Percentiles rank a stretch among this genome's conserved stretches.
Conservation (phyloP, 2,888 invertebrate species). For the Caenorhabditis uteleia region DNA sequence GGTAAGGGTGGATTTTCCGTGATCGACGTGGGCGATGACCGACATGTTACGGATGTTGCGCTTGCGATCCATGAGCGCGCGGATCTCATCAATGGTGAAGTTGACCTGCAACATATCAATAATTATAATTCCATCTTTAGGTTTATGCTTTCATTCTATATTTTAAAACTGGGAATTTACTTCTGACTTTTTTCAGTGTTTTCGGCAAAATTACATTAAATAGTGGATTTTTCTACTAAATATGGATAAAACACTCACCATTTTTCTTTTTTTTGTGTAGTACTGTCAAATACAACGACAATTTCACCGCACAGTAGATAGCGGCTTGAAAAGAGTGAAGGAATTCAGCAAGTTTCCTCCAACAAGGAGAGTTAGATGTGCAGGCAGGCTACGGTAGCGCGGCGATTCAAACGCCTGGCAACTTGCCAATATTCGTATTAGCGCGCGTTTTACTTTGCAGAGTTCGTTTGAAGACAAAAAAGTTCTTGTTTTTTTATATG, state of each 20-base stretch:
- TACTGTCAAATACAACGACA: conserved; percentile 36
- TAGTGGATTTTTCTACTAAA: neutral
- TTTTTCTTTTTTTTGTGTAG: conserved; percentile 32
- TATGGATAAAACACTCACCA: conserved; percentile 24
- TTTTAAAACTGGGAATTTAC: too few relatives aligned
- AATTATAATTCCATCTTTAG: too few relatives aligned
- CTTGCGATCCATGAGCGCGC: conserved; percentile 99
- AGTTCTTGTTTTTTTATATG: too few relatives aligned
- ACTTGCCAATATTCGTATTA: conserved; percentile 19
- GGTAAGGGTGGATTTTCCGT: conserved; percentile 90
- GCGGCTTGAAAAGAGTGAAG: conserved; percentile 42
- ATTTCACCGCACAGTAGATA: conserved; percentile 43
- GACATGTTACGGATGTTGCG: conserved; percentile 99
- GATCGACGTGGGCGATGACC: conserved; percentile 99
- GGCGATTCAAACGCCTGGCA: conserved; percentile 36
- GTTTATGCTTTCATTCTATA: too few relatives aligned
- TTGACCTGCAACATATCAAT: conserved; percentile 85
- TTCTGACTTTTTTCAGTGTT: too few relatives aligned
- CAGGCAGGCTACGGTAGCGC: conserved; percentile 42
- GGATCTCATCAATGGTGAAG: conserved; percentile 99
- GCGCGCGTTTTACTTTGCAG: too few relatives aligned
- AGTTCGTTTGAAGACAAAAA: too few relatives aligned
- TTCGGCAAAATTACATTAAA: conserved; percentile 1
- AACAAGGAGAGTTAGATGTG: conserved; percentile 28
- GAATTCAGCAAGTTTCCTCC: conserved; percentile 15